Percentiles rank a stretch among this genome's conserved stretches.
These are phyloP conservation scores for Apodemus agrarius DNA, from an alignment of 2,797 vertebrate genomes.

Conservation along the genomic window DNA sequence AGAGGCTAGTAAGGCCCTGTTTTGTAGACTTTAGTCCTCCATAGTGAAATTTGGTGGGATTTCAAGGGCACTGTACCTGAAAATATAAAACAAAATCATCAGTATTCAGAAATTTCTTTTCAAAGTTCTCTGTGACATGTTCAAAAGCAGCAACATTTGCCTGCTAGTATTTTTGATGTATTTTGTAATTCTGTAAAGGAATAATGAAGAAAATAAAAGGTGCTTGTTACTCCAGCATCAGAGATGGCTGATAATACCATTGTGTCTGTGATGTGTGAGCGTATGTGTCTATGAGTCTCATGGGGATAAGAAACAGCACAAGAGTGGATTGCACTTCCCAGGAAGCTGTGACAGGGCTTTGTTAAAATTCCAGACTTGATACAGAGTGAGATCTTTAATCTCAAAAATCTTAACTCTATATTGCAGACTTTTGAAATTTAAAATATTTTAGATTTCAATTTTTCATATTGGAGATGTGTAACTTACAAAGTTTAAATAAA, in stretches of 20 bases:
- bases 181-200: background rate
- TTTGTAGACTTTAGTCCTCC: background rate
- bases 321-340: background rate
- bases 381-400: background rate
- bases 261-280: background rate
- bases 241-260: background rate
- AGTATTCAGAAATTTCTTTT: background rate
- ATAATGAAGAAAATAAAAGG: background rate
- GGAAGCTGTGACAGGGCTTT: background rate
- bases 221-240: background rate
- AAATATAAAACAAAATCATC: slow-evolving; percentile 25
- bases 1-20: background rate
- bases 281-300: background rate
- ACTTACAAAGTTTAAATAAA: background rate
- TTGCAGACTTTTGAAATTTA: background rate
- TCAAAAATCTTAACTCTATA: background rate
- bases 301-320: background rate
- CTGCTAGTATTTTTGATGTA: background rate
- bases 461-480: background rate
- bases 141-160: background rate
- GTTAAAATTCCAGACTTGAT: background rate
- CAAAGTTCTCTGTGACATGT: background rate
- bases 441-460: background rate
- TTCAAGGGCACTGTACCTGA: background rate
- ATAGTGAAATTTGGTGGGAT: slow-evolving; percentile 6